Conservation (phyloP, 2,113 vertebrate species). For the Calyptommatus sinebrachiatus region DNA sequence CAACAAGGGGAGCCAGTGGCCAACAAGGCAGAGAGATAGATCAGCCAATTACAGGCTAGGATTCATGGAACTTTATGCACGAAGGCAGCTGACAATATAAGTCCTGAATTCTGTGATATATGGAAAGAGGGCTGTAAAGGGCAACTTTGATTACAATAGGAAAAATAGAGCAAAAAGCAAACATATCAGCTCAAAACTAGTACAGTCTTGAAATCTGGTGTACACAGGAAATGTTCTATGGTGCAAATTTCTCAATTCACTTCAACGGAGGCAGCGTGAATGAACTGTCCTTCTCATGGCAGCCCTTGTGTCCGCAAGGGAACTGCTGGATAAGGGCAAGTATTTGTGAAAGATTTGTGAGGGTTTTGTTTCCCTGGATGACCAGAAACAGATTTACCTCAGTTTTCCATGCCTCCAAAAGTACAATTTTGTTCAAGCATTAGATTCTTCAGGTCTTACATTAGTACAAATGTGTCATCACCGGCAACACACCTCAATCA, state of each 20-base stretch:
- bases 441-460: constrained; percentile 66
- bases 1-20: too few relatives aligned
- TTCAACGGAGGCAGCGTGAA: background rate
- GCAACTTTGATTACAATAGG: background rate
- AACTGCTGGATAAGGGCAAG: background rate
- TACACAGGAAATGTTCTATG: background rate
- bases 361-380: constrained; percentile 57
- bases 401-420: constrained; percentile 63
- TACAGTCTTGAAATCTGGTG: background rate
- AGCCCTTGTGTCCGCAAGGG: background rate
- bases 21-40: too few relatives aligned
- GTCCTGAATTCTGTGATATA: too few relatives aligned
- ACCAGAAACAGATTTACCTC: constrained; percentile 66
- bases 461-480: constrained; percentile 58
- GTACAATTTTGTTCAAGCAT: constrained; percentile 44
- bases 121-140: too few relatives aligned
- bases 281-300: background rate
- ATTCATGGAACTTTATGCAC: too few relatives aligned
- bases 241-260: background rate
- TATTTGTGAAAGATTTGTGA: constrained; percentile 42
- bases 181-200: background rate
- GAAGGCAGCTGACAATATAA: too few relatives aligned
- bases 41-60: too few relatives aligned
- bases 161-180: background rate
- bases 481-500: constrained; percentile 53